These are phyloP conservation scores for Drosophila willistoni DNA, from an alignment of 1,140 invertebrate genomes.

Conservation along the genomic window DNA sequence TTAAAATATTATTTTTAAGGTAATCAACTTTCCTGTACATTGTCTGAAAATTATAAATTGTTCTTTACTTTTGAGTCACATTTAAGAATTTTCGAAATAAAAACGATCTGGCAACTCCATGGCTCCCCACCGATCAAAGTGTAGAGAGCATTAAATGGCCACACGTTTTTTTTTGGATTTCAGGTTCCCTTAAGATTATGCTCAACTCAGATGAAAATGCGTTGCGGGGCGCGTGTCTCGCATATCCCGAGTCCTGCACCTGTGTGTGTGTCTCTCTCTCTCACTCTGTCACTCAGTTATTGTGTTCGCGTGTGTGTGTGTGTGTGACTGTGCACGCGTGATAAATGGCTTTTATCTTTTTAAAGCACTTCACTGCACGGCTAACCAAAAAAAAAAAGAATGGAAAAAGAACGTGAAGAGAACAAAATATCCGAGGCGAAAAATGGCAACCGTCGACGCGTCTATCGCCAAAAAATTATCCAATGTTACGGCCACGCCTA, in stretches of 20 bases:
- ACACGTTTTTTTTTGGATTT: background rate
- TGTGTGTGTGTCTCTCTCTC: constrained; percentile 23
- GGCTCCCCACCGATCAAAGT: background rate
- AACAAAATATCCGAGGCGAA: constrained; percentile 8
- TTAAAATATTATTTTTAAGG: too few species aligned
- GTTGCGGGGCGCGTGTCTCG: constrained; percentile 33
- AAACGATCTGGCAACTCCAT: background rate
- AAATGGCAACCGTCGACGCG: constrained; percentile 24
- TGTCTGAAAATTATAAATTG: background rate
- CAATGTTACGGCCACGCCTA: constrained; percentile 58
- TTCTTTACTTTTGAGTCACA: too few species aligned
- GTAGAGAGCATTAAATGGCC: background rate
- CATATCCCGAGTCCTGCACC: constrained; percentile 41
- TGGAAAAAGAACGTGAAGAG: background rate
- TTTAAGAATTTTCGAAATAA: too few species aligned
- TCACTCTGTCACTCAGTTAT: background rate
- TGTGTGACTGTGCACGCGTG: constrained; percentile 59
- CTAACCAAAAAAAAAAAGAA: constrained; percentile 44
- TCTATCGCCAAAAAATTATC: constrained; percentile 47
- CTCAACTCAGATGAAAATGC: constrained; percentile 50
- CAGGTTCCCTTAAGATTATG: constrained; percentile 43
- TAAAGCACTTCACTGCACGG: constrained; percentile 74
- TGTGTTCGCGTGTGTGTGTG: constrained; percentile 18
- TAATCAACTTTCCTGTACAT: too few species aligned
- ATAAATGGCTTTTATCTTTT: constrained; percentile 82